Base-by-base conservation (phyloP, 2,113 vertebrate species). In the Plecotus auritus region DNA sequence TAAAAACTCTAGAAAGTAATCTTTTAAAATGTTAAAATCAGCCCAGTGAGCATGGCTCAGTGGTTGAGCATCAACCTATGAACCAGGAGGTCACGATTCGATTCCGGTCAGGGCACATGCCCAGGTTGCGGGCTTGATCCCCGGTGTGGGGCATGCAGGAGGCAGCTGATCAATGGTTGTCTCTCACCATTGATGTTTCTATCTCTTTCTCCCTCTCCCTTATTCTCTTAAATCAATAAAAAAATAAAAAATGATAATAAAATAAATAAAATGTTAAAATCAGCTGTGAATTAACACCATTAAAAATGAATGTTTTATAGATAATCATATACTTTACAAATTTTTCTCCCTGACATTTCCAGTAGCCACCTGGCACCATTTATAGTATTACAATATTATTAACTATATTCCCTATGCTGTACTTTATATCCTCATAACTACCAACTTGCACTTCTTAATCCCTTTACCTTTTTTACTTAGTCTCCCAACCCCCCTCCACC, bases 21-120 rank as follows among this genome's bases (percentile, higher is more conserved):
- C 54, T 82, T 93, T 87, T 51, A 67, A 90, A 66, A 84, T 93
- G 28, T 90, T 90, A 87, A 93, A 73, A 94, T 92, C 35, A 90
- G 32, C 45, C 51, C 51, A 54, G 20, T 1, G 5, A 54, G 51
- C 18, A 6, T 54, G 51, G 18, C 18, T 54, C 51, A 54, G 51
- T 54, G 51, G 17, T 54, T 54, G 51, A 54, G 51, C 51, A 54
- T 18, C 51, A 54, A 54, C 6, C 51, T 20, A 54, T 54, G 5
- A 54, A 7, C 51, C 18, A 54, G 51, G 51, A 20, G 51, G 51
- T 54, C 51, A 54, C 18, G 18, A 54, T 54, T 54, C 51, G 18
- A 54, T 54, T 54, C 51, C 18, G 0, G 51, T 54, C 17, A 54
- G 51, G 45, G 51, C 51, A 54, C 51, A 54, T 54, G 51, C 51